Base-by-base conservation (phyloP, 2,113 vertebrate species). In the Tretioscincus oriximinensis region DNA sequence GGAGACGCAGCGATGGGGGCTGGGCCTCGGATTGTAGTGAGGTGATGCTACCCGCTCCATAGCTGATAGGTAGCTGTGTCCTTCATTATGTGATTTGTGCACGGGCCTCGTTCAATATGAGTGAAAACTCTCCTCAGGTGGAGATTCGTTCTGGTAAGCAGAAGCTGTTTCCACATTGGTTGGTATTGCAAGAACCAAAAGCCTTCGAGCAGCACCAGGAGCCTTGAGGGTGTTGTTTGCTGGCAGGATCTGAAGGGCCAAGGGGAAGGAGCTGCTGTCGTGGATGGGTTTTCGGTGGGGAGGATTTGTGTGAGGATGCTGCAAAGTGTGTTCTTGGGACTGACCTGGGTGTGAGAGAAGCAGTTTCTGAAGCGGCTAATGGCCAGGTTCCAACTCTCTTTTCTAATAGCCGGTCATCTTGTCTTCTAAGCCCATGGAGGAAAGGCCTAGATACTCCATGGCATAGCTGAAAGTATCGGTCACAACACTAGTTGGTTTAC, bases 401-500 rank as follows among this genome's bases (percentile, higher is more conserved):
- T n/a, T 64, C 70, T 65, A 83, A 69, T 75, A 82, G 86, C 82
- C 80, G 86, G 86, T 92, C 86, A 90, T 91, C 88, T 86, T 91
- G 78, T 87, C 63, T 24, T 73, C 65, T 51, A 88, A 84, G 88
- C 88, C 81, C 84, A 83, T 89, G 86, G 91, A 91, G 90, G 75
- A 88, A 92, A 89, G 85, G 83, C 74, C 84, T 24, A 73, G 80
- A 84, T 84, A 58, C 88, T 90, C 90, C 81, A 66, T 88, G 91
- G 88, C 89, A 81, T 85, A 94, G 91, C 90, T 90, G 90, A 87
- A 88, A 91, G 91, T 90, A 90, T 83, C 29, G 1, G 89, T 92
- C 91, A 89, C 89, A 92, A 88, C 89, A 83, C 85, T 90, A 91
- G 93, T 92, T 90, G 93, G 90, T 90, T 93, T 93, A 90, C 89